Conservation (phyloP, 2,888 invertebrate genomes). For the Synanthedon formicaeformis region DNA sequence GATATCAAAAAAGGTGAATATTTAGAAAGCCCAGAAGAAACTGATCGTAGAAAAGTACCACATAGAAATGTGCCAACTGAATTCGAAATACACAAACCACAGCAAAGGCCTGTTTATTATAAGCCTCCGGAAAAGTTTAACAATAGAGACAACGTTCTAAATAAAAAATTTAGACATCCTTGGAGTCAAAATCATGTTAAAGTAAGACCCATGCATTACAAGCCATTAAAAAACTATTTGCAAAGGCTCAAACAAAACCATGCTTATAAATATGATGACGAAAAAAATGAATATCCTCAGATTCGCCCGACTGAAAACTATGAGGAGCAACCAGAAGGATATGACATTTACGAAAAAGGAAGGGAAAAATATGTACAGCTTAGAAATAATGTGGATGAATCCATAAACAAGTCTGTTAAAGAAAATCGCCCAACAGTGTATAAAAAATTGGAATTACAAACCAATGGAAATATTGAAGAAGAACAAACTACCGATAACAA, state of each 20-base stretch:
- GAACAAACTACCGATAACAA: constrained; percentile 16
- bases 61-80: constrained; percentile 40
- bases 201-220: constrained; percentile 51
- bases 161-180: constrained; percentile 52
- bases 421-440: constrained; percentile 32
- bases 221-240: constrained; percentile 51
- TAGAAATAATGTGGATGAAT: constrained; percentile 51
- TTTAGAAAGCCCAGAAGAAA: constrained; percentile 44
- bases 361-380: constrained; percentile 46
- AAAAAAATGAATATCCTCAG: constrained; percentile 62
- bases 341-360: constrained; percentile 66
- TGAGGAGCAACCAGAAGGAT: constrained; percentile 57
- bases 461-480: constrained; percentile 14
- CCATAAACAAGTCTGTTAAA: constrained; percentile 39
- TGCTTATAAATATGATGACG: constrained; percentile 52
- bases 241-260: constrained; percentile 51
- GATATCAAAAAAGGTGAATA: constrained; percentile 45
- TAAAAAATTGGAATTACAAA: constrained; percentile 40
- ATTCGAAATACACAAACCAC: constrained; percentile 51
- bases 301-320: constrained; percentile 25
- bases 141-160: constrained; percentile 36
- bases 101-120: constrained; percentile 51
- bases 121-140: constrained; percentile 19
- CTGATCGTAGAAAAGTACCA: constrained; percentile 40
- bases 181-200: constrained; percentile 53